These are phyloP conservation scores for Tiliqua scincoides DNA, from an alignment of 2,113 vertebrate genomes.

Conservation along the genomic window DNA sequence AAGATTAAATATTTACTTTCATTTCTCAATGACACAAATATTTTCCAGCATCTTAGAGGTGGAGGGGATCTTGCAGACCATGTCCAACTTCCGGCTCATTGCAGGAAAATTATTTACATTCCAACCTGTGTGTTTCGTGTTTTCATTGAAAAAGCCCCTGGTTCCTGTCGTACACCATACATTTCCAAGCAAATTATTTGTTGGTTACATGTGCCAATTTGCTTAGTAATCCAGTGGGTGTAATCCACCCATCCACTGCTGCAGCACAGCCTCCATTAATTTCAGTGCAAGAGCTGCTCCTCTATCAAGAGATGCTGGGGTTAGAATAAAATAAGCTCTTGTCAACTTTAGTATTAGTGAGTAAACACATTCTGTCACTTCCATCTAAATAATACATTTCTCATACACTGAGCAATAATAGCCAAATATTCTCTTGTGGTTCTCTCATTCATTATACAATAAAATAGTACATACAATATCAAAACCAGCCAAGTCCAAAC, in stretches of 20 bases:
- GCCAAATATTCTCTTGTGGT: conserved; percentile 37
- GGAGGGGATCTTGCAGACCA: too few species aligned
- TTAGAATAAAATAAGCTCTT: conserved; percentile 8
- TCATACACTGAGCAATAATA: conserved; percentile 34
- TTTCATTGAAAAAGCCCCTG: background rate
- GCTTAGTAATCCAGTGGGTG: background rate
- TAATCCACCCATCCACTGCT: background rate
- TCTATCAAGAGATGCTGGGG: conserved; percentile 23
- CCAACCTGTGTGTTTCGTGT: background rate
- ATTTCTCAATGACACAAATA: background rate
- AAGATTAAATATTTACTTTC: background rate
- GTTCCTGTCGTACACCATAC: background rate
- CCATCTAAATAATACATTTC: conserved; percentile 37
- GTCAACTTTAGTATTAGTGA: conserved; percentile 39
- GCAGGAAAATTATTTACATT: background rate
- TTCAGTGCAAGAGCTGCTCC: background rate
- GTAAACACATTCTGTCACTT: conserved; percentile 15
- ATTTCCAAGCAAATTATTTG: background rate
- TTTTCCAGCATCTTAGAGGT: conserved; percentile 2
- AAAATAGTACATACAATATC: background rate
- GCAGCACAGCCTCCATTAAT: background rate
- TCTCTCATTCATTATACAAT: conserved; percentile 1
- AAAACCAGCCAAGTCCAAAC: conserved; percentile 12
- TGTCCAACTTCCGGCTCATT: too few species aligned
- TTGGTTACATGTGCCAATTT: background rate